These are phyloP conservation scores for Girardinus metallicus DNA, from an alignment of 2,797 vertebrate genomes.

Conservation along the genomic window DNA sequence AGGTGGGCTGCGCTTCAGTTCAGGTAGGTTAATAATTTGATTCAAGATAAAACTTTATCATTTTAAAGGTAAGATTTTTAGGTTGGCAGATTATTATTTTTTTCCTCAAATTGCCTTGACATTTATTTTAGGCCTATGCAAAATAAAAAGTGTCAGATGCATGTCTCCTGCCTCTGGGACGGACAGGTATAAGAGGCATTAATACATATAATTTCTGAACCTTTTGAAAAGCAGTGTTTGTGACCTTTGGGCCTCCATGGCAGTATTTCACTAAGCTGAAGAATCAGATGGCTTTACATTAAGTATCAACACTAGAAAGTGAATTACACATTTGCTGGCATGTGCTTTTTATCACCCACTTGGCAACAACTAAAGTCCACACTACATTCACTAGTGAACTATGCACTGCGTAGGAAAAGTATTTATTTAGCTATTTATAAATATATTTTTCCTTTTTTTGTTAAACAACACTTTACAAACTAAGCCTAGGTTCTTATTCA, in stretches of 20 bases:
- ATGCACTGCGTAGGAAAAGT: conserved; percentile 57
- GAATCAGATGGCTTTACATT: conserved; percentile 41
- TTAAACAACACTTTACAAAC: conserved; percentile 27
- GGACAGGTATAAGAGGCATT: not conserved
- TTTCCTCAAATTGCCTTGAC: not conserved
- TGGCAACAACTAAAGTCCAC: conserved; percentile 50
- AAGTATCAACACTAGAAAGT: conserved; percentile 55
- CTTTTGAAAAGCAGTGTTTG: conserved; percentile 63
- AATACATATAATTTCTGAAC: conserved; percentile 19
- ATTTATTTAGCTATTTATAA: conserved; percentile 80
- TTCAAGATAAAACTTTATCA: not conserved
- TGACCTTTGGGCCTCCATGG: conserved; percentile 37
- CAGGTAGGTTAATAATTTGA: conserved; percentile 1
- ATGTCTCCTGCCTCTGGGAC: not conserved
- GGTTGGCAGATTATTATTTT: conserved; percentile 9
- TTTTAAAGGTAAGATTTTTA: conserved; percentile 1
- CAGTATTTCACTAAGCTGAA: conserved; percentile 74
- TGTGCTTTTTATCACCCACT: conserved; percentile 32
- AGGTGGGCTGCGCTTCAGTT: conserved; percentile 3
- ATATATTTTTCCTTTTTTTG: not conserved
- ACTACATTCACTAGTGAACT: conserved; percentile 67
- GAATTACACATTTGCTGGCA: conserved; percentile 30
- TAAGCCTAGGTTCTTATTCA: conserved; percentile 25
- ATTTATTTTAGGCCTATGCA: conserved; percentile 41
- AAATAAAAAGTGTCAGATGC: conserved; percentile 7